These are phyloP conservation scores for Microplitis mediator DNA, from an alignment of 1,140 invertebrate genomes.

Conservation along the genomic window DNA sequence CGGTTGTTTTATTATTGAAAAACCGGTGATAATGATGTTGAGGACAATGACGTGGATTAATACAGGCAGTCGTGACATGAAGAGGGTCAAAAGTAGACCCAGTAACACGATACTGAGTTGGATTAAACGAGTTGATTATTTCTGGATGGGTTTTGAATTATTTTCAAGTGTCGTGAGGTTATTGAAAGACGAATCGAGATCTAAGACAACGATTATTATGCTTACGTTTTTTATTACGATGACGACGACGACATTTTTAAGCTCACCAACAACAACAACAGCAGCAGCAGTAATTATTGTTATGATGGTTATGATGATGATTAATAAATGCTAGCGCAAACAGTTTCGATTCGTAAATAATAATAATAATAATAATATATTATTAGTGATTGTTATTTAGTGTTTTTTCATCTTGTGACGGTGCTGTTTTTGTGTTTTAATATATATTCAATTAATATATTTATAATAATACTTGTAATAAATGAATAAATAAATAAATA, in stretches of 20 bases:
- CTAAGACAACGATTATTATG: background rate
- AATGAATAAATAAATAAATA: too few relatives aligned
- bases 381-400: background rate
- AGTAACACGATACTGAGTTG: background rate
- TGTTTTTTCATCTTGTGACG: too few relatives aligned
- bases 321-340: slow-evolving; percentile 11
- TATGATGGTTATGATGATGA: background rate
- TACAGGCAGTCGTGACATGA: background rate
- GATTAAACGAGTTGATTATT: background rate
- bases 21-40: background rate
- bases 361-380: background rate
- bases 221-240: too few relatives aligned
- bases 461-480: too few relatives aligned
- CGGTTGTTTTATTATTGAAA: too few relatives aligned
- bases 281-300: background rate
- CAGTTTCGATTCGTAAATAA: background rate
- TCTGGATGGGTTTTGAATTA: background rate
- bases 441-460: too few relatives aligned
- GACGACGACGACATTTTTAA: too few relatives aligned
- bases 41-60: background rate
- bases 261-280: too few relatives aligned
- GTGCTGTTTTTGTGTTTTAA: too few relatives aligned
- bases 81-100: background rate
- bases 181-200: background rate
- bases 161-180: background rate